Percentiles rank a stretch among this genome's conserved stretches.
These are phyloP conservation scores for Drosophila paranaensis DNA, from an alignment of 2,888 invertebrate species.

Conservation along the genomic window DNA sequence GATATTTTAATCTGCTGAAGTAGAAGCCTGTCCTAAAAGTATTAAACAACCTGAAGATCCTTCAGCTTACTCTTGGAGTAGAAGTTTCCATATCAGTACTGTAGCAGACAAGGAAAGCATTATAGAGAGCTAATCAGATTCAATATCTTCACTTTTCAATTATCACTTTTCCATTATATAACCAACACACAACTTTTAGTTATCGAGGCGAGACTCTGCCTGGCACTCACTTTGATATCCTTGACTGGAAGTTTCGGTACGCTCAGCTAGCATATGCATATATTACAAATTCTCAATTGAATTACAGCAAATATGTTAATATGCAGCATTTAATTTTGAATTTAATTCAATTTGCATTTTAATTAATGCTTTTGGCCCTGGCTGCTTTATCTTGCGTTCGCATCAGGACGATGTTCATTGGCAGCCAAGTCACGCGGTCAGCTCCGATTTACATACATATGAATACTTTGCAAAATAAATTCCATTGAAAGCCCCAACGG, in stretches of 20 bases:
- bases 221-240: not conserved
- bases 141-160: not conserved
- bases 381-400: conserved; percentile 2
- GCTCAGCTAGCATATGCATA: conserved; percentile 6
- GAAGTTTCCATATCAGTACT: not conserved
- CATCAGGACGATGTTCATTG: conserved; percentile 13
- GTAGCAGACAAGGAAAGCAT: not conserved
- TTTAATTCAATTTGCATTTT: conserved; percentile 33
- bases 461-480: conserved; percentile 40
- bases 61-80: not conserved
- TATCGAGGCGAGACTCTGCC: not conserved
- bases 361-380: conserved; percentile 16
- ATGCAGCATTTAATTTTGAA: conserved; percentile 8
- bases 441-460: conserved; percentile 42
- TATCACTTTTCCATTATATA: not conserved
- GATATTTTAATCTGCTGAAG: not conserved
- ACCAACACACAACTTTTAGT: not conserved
- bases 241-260: not conserved
- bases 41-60: not conserved
- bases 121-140: not conserved
- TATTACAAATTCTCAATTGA: not conserved
- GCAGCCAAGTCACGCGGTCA: conserved; percentile 39
- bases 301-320: conserved; percentile 2
- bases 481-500: conserved; percentile 29
- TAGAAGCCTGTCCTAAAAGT: not conserved